phyloP scores from a whole-genome alignment of 2,888 invertebrate species.

The Spodoptera picta region DNA sequence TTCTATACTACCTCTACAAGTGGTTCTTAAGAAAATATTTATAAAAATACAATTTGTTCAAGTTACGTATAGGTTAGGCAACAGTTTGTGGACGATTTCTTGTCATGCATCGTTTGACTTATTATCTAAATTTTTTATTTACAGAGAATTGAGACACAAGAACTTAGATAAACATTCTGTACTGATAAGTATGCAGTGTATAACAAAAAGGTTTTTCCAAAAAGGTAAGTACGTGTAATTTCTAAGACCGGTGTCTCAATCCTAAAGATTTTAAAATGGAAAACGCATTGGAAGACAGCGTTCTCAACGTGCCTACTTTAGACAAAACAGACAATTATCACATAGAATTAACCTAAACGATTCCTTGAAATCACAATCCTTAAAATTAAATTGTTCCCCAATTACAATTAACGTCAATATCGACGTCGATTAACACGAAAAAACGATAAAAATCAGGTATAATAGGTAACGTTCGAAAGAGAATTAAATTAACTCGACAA shows the following conservation, averaged over 20 bases:
- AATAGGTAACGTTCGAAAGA: constrained; percentile 86
- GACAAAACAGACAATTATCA: constrained; percentile 81
- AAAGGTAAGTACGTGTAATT: constrained; percentile 18
- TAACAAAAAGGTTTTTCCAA: constrained; percentile 5
- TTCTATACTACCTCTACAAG: constrained; percentile 72
- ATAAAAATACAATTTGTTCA: constrained; percentile 77
- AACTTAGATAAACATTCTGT: constrained; percentile 13
- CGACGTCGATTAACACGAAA: constrained; percentile 75
- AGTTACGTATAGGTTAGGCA: constrained; percentile 75
- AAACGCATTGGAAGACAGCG: constrained; percentile 85
- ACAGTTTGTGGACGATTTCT: constrained; percentile 70
- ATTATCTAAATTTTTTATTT: constrained; percentile 72
- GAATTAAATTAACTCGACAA: constrained; percentile 83
- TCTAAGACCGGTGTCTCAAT: constrained; percentile 29
- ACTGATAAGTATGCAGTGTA: not conserved
- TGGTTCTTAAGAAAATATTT: constrained; percentile 60
- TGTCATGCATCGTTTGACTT: constrained; percentile 80
- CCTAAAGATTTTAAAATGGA: constrained; percentile 64
- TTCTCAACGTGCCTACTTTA: constrained; percentile 74
- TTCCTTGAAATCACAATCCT: constrained; percentile 86
- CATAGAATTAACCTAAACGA: constrained; percentile 82
- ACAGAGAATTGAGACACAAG: constrained; percentile 61
- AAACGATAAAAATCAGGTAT: constrained; percentile 83
- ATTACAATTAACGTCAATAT: constrained; percentile 79
- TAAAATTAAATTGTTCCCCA: constrained; percentile 87